phyloP scores from a whole-genome alignment of 53 echinoderm and acorn worm species.

The Mesocentrotus franciscanus region DNA sequence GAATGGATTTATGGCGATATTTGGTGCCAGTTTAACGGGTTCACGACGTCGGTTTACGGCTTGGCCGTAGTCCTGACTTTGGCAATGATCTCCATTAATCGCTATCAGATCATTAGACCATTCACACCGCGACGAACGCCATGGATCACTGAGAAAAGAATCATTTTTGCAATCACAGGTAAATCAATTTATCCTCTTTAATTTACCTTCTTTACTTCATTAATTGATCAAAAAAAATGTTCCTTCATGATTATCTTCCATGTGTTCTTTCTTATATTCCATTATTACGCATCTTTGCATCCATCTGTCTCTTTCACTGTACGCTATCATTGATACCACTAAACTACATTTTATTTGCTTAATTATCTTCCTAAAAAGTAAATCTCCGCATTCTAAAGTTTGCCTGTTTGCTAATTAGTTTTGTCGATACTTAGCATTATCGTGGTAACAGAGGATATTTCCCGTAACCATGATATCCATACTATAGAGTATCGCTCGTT shows the following conservation, averaged over 20 bases:
- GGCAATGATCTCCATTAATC: slow-evolving; percentile 87
- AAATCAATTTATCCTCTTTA: slow-evolving; percentile 25
- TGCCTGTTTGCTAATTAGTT: background rate
- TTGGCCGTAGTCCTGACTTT: slow-evolving; percentile 83
- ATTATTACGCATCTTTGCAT: background rate
- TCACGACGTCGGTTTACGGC: slow-evolving; percentile 91
- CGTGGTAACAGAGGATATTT: background rate
- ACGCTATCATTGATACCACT: background rate
- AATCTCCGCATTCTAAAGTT: background rate
- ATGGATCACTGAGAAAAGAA: slow-evolving; percentile 78
- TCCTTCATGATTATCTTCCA: no score
- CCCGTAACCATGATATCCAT: background rate
- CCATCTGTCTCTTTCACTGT: background rate
- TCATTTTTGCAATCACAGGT: slow-evolving; percentile 77
- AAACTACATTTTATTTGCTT: background rate
- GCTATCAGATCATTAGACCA: slow-evolving; percentile 81
- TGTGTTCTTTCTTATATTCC: background rate
- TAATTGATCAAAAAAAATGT: background rate
- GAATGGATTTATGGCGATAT: slow-evolving; percentile 74
- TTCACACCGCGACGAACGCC: slow-evolving; percentile 70
- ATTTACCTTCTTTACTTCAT: background rate
- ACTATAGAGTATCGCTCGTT: background rate
- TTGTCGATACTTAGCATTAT: background rate
- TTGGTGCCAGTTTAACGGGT: slow-evolving; percentile 87
- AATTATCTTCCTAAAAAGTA: background rate